Conservation (phyloP, 2,113 vertebrate genomes). For the Steatornis caripensis region DNA sequence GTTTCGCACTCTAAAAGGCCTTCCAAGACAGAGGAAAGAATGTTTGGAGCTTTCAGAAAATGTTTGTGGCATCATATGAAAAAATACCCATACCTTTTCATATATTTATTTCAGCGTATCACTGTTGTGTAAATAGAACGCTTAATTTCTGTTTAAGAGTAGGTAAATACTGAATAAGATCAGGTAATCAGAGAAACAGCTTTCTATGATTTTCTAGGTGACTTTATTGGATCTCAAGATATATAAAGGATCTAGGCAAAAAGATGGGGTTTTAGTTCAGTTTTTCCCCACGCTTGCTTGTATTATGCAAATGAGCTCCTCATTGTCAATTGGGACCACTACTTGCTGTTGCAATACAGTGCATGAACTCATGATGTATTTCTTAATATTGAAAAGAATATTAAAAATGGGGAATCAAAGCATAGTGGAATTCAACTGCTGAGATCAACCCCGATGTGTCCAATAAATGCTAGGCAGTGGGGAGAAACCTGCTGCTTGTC, state of each 20-base stretch:
- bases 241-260: background rate
- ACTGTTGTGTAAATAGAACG: background rate
- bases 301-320: background rate
- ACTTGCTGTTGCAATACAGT: background rate
- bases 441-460: background rate
- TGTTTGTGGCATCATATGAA: background rate
- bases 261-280: background rate
- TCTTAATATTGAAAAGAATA: background rate
- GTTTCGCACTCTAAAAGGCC: background rate
- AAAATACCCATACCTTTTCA: background rate
- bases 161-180: background rate
- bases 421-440: background rate
- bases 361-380: background rate
- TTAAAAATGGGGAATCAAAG: background rate
- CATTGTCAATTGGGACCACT: background rate
- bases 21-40: background rate
- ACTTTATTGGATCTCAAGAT: background rate
- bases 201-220: background rate
- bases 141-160: background rate
- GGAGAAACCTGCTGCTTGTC: no score
- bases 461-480: accelerated
- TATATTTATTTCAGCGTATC: background rate
- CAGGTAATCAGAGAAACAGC: background rate
- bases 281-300: background rate
- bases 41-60: background rate